These are phyloP conservation scores for Leptoclinus maculatus DNA, from an alignment of 2,797 vertebrate species.

Conservation along the genomic window DNA sequence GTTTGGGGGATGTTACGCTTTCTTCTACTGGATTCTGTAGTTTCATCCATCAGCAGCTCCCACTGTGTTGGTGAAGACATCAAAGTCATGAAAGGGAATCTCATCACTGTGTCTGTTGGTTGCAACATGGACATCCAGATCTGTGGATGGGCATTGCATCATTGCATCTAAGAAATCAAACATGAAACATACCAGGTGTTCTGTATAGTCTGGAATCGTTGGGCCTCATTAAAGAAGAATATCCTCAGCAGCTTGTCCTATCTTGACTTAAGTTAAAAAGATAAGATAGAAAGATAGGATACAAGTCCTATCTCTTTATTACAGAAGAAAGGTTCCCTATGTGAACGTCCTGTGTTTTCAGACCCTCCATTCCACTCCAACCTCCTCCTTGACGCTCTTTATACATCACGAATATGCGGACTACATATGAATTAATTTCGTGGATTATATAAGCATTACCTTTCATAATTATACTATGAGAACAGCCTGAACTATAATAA, in stretches of 20 bases:
- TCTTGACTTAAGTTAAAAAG: not conserved
- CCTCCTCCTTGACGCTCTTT: not conserved
- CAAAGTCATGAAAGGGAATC: constrained; percentile 21
- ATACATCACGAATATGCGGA: not conserved
- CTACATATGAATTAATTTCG: not conserved
- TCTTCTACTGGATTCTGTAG: not conserved
- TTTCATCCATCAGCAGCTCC: constrained; percentile 24
- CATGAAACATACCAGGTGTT: not conserved
- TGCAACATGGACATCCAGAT: not conserved
- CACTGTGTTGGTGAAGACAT: constrained; percentile 4
- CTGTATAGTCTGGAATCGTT: not conserved
- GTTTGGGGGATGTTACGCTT: not conserved
- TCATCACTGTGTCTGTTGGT: constrained; percentile 3
- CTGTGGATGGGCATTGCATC: constrained; percentile 9
- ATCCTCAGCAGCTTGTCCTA: not conserved
- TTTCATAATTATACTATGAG: too few species aligned
- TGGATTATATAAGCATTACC: not conserved
- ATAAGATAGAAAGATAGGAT: not conserved
- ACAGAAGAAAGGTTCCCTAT: not conserved
- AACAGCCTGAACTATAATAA: too few species aligned
- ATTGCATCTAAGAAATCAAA: not conserved
- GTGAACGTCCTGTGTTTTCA: not conserved
- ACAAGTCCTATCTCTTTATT: not conserved
- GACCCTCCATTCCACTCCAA: not conserved
- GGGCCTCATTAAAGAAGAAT: not conserved